A percentile compares a stretch with the other conserved stretches of the same genome.
These are phyloP conservation scores for Zoanthus gigantus DNA, from an alignment of 92 coral and sea anemone species.

Conservation along the genomic window DNA sequence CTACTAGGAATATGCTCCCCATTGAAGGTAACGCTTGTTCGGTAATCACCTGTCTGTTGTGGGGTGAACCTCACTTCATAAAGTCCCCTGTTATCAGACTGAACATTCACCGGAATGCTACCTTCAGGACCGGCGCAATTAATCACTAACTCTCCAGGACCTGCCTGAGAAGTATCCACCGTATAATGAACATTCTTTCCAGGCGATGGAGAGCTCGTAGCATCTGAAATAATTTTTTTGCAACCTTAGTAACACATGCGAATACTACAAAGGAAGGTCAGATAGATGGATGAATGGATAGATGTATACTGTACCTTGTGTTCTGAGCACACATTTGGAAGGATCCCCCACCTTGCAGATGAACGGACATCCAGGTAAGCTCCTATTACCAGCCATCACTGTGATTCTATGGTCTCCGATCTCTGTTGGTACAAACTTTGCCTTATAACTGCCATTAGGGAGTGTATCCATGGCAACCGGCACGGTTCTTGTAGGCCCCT, in stretches of 20 bases:
- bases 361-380: conserved; percentile 88
- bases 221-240: conserved; percentile 53
- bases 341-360: conserved; percentile 94
- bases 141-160: conserved; percentile 90
- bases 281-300: neutral
- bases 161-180: conserved; percentile 96
- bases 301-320: conserved; percentile 48
- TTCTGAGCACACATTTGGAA: conserved; percentile 68
- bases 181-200: conserved; percentile 85
- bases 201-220: conserved; percentile 63
- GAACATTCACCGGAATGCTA: conserved; percentile 88
- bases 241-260: neutral
- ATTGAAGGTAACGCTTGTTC: conserved; percentile 80
- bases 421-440: conserved; percentile 82
- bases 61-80: conserved; percentile 89
- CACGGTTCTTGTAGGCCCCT: conserved; percentile 80
- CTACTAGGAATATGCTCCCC: conserved; percentile 92
- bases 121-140: conserved; percentile 90
- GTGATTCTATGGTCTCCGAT: conserved; percentile 90
- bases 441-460: conserved; percentile 77
- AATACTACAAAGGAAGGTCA: too few relatives aligned
- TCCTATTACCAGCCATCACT: conserved; percentile 81
- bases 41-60: conserved; percentile 84
- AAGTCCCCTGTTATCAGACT: conserved; percentile 64
- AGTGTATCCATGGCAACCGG: conserved; percentile 62